These are phyloP conservation scores for Sebastolobus altivelis DNA, from an alignment of 2,797 vertebrate genomes.

Conservation along the genomic window DNA sequence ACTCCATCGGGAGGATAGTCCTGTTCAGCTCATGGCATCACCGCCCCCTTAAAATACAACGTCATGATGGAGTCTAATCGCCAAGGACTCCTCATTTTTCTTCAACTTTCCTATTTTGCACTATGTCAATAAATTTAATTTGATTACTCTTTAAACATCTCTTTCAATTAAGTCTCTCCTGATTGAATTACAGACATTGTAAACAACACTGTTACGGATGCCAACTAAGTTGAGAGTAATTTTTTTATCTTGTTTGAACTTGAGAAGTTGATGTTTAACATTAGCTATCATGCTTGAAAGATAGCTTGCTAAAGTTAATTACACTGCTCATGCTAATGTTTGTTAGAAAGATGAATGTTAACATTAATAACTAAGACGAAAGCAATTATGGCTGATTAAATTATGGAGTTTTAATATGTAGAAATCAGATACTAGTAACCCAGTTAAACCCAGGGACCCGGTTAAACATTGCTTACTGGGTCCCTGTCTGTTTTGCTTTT, in stretches of 20 bases:
- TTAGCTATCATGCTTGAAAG: background rate
- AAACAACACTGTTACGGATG: background rate
- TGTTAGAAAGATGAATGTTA: background rate
- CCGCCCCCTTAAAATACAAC: background rate
- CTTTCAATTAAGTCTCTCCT: background rate
- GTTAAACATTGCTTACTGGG: background rate
- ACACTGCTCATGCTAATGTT: background rate
- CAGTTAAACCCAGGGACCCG: background rate
- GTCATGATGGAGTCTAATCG: background rate
- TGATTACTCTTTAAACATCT: background rate
- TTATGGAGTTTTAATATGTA: background rate
- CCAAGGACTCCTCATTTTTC: background rate
- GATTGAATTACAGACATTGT: background rate
- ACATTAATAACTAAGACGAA: background rate
- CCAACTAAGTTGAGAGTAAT: constrained; percentile 2
- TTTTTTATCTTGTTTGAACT: constrained; percentile 5
- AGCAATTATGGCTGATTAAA: background rate
- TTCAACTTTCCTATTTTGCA: background rate
- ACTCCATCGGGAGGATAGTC: background rate
- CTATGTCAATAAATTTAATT: background rate
- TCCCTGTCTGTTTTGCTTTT: background rate
- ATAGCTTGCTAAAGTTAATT: background rate
- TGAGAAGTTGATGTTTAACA: background rate
- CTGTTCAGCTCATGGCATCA: background rate
- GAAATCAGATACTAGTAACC: background rate